Percentiles rank a stretch among this genome's conserved stretches.
These are phyloP conservation scores for Pteria penguin DNA, from an alignment of 2,888 invertebrate species.

Conservation along the genomic window DNA sequence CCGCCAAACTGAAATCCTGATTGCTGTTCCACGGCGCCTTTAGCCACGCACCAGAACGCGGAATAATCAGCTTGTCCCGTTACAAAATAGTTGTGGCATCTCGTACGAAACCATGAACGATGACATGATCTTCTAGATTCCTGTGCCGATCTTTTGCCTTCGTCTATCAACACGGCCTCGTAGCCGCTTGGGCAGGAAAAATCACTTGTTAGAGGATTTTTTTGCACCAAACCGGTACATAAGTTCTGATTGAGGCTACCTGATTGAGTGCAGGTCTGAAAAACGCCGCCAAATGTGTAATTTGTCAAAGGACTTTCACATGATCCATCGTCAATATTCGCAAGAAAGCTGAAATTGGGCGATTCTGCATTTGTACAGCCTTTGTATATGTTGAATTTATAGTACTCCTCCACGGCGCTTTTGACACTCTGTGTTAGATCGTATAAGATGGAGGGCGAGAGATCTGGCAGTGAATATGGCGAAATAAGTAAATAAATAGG, in stretches of 20 bases:
- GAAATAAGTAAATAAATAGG: slow-evolving; percentile 67
- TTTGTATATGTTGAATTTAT: slow-evolving; percentile 64
- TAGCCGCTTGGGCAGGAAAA: slow-evolving; percentile 63
- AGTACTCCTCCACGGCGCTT: slow-evolving; percentile 65
- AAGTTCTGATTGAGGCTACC: slow-evolving; percentile 34
- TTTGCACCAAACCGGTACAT: slow-evolving; percentile 46
- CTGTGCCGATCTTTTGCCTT: slow-evolving; percentile 42
- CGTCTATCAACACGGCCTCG: slow-evolving; percentile 53
- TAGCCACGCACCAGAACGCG: slow-evolving; percentile 69
- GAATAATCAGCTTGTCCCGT: slow-evolving; percentile 52
- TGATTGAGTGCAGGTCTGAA: slow-evolving; percentile 57
- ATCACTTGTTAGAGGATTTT: slow-evolving; percentile 67
- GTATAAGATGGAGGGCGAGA: slow-evolving; percentile 56
- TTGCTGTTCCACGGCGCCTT: slow-evolving; percentile 41
- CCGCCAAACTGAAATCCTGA: slow-evolving; percentile 72
- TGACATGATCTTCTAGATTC: slow-evolving; percentile 46
- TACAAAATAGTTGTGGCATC: slow-evolving; percentile 46
- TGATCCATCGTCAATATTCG: slow-evolving; percentile 71
- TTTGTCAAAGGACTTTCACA: slow-evolving; percentile 63
- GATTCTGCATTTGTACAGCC: slow-evolving; percentile 68
- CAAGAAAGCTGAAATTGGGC: slow-evolving; percentile 67
- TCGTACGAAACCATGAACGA: slow-evolving; percentile 54
- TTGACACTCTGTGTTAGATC: slow-evolving; percentile 54
- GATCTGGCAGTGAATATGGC: slow-evolving; percentile 57
- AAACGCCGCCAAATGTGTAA: slow-evolving; percentile 72